A percentile compares a stretch with the other conserved stretches of the same genome.
Conservation (phyloP, 1,140 invertebrate species). For the Neodiprion fabricii region DNA sequence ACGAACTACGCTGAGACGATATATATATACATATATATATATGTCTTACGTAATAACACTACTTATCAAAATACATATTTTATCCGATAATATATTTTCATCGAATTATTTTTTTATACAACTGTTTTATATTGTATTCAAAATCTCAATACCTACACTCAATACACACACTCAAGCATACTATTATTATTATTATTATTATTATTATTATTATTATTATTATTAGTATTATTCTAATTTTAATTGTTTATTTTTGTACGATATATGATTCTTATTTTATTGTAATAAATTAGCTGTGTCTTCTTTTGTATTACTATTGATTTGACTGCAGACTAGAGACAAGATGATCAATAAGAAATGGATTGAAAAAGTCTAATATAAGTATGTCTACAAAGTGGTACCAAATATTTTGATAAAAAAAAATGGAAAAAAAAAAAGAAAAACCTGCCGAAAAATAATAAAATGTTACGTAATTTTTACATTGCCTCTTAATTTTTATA, state of each 20-base stretch:
- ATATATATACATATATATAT: not conserved
- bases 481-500: constrained; percentile 44
- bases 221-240: constrained; percentile 42
- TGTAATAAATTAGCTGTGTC: constrained; percentile 30
- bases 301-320: constrained; percentile 32
- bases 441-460: constrained; percentile 38
- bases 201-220: constrained; percentile 32
- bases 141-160: constrained; percentile 12
- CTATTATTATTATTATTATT: constrained; percentile 19
- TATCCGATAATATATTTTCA: constrained; percentile 40
- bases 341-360: constrained; percentile 5
- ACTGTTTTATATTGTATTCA: not conserved
- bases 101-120: constrained; percentile 43
- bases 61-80: constrained; percentile 31
- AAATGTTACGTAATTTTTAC: constrained; percentile 58
- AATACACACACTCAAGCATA: constrained; percentile 30
- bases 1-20: constrained; percentile 20
- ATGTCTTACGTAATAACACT: not conserved
- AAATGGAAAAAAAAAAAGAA: constrained; percentile 8
- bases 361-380: constrained; percentile 18
- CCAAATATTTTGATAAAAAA: constrained; percentile 53
- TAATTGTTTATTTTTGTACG: constrained; percentile 58
- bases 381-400: constrained; percentile 40
- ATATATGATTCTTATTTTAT: constrained; percentile 31
- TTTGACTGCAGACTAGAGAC: constrained; percentile 11